Evolutionary conservation across 2,113 vertebrate species (phyloP).

Genomic region (Coptodon bakossiorum): DNA sequence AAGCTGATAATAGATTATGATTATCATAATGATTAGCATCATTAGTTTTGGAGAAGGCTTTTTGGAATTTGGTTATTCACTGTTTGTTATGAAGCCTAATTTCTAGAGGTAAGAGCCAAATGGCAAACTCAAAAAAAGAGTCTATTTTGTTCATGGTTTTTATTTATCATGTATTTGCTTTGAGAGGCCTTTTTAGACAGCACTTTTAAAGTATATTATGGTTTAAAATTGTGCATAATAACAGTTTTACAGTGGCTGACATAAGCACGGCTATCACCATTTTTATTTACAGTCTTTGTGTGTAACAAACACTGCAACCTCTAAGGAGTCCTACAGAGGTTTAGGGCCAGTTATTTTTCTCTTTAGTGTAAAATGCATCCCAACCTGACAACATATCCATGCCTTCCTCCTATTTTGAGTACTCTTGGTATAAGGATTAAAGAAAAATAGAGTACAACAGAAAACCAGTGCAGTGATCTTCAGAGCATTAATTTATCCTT

Average conservation of each 20-base stretch:
- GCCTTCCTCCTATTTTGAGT: not conserved
- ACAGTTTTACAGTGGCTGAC: not conserved
- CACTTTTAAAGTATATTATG: not conserved
- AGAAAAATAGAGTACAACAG: not conserved
- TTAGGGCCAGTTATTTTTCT: not conserved
- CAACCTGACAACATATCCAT: not conserved
- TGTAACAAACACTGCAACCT: not conserved
- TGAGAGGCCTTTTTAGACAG: not conserved
- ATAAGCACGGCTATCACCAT: not conserved
- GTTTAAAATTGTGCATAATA: not conserved
- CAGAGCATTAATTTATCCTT: slow-evolving; percentile 31
- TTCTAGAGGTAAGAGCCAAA: not conserved
- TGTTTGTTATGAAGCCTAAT: not conserved
- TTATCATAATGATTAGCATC: not conserved
- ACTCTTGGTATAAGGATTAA: not conserved
- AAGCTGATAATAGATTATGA: not conserved
- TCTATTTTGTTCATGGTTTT: not conserved
- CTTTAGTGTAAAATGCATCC: not conserved
- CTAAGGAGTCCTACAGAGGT: not conserved
- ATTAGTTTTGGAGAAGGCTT: not conserved
- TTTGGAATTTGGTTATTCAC: not conserved
- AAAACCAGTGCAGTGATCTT: slow-evolving; percentile 28
- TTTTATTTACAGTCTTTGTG: not conserved
- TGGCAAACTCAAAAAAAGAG: not conserved
- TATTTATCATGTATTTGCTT: not conserved